Evolutionary conservation across 1,140 invertebrate species (phyloP).

Genomic region (Drosophila rhopaloa): DNA sequence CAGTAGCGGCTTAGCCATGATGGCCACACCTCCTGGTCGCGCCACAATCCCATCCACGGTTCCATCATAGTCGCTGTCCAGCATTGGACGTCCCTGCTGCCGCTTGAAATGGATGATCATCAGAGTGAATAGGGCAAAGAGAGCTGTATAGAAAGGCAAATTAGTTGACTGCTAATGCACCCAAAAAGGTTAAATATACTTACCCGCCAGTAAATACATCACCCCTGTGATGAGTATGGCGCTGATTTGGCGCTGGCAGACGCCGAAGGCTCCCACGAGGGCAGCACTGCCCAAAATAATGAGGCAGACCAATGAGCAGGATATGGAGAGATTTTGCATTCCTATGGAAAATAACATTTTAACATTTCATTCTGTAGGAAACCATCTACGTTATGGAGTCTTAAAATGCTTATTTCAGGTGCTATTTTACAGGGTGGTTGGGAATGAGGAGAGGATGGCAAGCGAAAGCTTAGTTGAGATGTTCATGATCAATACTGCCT

Average conservation of each 20-base stretch:
- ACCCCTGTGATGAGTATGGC: conserved; percentile 95
- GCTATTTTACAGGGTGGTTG: conserved; percentile 4
- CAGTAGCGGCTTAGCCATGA: conserved; percentile 84
- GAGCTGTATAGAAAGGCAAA: conserved; percentile 86
- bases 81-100: conserved; percentile 88
- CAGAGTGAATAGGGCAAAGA: conserved; percentile 94
- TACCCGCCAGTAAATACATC: conserved; percentile 95
- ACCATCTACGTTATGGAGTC: neutral
- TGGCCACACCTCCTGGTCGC: conserved; percentile 84
- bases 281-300: conserved; percentile 93
- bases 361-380: neutral
- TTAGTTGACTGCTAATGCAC: neutral
- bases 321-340: conserved; percentile 97
- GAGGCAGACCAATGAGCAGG: conserved; percentile 94
- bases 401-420: neutral
- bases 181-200: conserved; percentile 38
- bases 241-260: conserved; percentile 94
- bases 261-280: conserved; percentile 92
- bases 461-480: conserved; percentile 6
- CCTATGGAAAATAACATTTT: conserved; percentile 86
- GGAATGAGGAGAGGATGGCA: neutral
- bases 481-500: neutral
- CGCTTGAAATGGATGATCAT: conserved; percentile 96
- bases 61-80: conserved; percentile 86
- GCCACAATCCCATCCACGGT: conserved; percentile 90